Conservation (phyloP, 2,797 vertebrate genomes). For the Hybognathus amarus region DNA sequence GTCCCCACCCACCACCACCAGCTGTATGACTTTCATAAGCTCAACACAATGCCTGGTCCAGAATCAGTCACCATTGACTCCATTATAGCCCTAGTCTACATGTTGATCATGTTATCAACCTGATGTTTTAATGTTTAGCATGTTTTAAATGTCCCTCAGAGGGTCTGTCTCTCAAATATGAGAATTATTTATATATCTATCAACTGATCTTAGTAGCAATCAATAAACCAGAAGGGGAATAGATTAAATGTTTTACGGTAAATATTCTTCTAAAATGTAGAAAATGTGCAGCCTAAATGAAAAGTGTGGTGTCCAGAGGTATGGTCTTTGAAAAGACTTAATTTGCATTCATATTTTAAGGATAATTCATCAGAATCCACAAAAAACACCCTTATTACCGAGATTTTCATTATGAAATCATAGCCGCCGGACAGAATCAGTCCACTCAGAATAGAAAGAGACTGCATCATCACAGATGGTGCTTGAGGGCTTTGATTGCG, state of each 20-base stretch:
- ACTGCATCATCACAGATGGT: slow-evolving; percentile 49
- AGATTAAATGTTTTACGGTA: neutral
- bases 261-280: neutral
- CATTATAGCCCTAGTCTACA: neutral
- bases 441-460: slow-evolving; percentile 21
- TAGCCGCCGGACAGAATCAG: slow-evolving; percentile 13
- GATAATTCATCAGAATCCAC: slow-evolving; percentile 20
- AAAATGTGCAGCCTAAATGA: neutral
- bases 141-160: neutral
- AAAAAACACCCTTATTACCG: neutral
- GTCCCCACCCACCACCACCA: slow-evolving; percentile 36
- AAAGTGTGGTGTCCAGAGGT: neutral
- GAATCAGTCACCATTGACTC: neutral
- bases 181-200: neutral
- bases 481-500: slow-evolving; percentile 37
- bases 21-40: slow-evolving; percentile 31
- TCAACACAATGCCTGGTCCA: slow-evolving; percentile 35
- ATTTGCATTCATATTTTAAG: slow-evolving; percentile 17
- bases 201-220: neutral
- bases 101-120: neutral
- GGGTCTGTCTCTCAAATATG: neutral
- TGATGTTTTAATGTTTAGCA: neutral
- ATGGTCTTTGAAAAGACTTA: neutral
- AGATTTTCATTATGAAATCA: slow-evolving; percentile 41
- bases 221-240: neutral